A percentile compares a stretch with the other conserved stretches of the same genome.
Conservation (phyloP, 2,888 invertebrate genomes). For the Conomelus anceps region DNA sequence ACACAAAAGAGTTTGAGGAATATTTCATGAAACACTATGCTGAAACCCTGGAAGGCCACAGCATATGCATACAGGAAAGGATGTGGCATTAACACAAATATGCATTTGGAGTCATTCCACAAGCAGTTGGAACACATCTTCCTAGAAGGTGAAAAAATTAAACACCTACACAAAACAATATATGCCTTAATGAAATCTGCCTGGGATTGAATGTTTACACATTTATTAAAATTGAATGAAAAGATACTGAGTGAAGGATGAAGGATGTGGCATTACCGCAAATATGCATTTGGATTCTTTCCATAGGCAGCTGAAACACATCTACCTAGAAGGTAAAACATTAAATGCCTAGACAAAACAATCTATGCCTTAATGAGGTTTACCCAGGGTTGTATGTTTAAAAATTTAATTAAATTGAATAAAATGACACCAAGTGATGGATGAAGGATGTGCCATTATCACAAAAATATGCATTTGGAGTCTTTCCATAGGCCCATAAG, state of each 20-base stretch:
- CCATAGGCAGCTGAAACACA: slow-evolving; percentile 31
- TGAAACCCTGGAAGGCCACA: background rate
- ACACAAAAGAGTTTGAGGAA: slow-evolving; percentile 28
- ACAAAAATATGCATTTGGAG: background rate
- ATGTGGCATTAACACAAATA: slow-evolving; percentile 31
- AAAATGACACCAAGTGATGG: background rate
- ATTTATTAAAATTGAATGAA: background rate
- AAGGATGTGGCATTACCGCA: too few species aligned
- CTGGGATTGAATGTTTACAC: slow-evolving; percentile 10
- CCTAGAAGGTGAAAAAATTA: slow-evolving; percentile 30
- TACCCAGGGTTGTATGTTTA: slow-evolving; percentile 8
- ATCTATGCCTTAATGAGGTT: slow-evolving; percentile 26
- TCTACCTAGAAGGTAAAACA: slow-evolving; percentile 30
- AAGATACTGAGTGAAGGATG: background rate
- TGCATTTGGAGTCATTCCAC: slow-evolving; percentile 32
- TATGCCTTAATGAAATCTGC: slow-evolving; percentile 25
- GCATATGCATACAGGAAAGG: slow-evolving; percentile 30
- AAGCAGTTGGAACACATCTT: slow-evolving; percentile 30
- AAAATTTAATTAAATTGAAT: slow-evolving; percentile 1
- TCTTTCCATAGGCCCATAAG: slow-evolving; percentile 32
- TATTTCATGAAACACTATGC: slow-evolving; percentile 22
- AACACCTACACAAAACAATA: slow-evolving; percentile 29
- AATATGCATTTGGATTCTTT: slow-evolving; percentile 1
- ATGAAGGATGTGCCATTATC: too few species aligned
- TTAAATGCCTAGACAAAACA: slow-evolving; percentile 29